These are phyloP conservation scores for Actinia equina DNA, from an alignment of 64 coral and sea anemone species.

Conservation along the genomic window DNA sequence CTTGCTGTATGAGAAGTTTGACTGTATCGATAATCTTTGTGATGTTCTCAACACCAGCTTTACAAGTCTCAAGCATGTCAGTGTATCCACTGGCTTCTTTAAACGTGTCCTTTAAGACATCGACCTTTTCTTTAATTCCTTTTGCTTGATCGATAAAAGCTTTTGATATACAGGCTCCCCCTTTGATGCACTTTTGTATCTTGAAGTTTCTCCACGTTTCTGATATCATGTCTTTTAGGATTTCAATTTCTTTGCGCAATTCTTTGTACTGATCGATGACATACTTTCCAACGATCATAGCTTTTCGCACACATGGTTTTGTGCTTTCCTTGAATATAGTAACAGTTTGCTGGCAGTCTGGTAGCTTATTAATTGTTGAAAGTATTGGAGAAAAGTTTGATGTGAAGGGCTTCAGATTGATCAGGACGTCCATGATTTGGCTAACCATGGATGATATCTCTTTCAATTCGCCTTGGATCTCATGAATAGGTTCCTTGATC, in stretches of 20 bases:
- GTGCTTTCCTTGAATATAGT: slow-evolving; percentile 50
- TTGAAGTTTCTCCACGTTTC: slow-evolving; percentile 69
- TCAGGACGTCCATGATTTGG: slow-evolving; percentile 56
- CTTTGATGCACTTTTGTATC: slow-evolving; percentile 83
- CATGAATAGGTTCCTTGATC: slow-evolving; percentile 69
- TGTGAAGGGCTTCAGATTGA: slow-evolving; percentile 74
- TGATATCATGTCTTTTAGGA: slow-evolving; percentile 53
- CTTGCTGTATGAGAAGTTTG: slow-evolving; percentile 63
- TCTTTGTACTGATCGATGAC: slow-evolving; percentile 42
- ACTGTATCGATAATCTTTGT: slow-evolving; percentile 51
- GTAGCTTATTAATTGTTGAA: slow-evolving; percentile 49
- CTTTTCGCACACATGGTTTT: slow-evolving; percentile 58
- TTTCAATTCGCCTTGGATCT: slow-evolving; percentile 59
- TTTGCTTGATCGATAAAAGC: slow-evolving; percentile 85
- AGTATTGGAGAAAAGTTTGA: slow-evolving; percentile 78
- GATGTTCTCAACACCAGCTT: slow-evolving; percentile 44
- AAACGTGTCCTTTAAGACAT: slow-evolving; percentile 43
- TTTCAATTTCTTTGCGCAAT: slow-evolving; percentile 44
- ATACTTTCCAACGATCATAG: slow-evolving; percentile 54
- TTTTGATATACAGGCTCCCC: slow-evolving; percentile 74
- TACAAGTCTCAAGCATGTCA: slow-evolving; percentile 48
- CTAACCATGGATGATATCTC: slow-evolving; percentile 38
- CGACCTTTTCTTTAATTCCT: slow-evolving; percentile 38
- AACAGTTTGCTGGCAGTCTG: slow-evolving; percentile 57
- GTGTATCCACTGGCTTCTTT: slow-evolving; percentile 70